phyloP scores from a whole-genome alignment of 2,113 vertebrate genomes.

The Toxotes chatareus region DNA sequence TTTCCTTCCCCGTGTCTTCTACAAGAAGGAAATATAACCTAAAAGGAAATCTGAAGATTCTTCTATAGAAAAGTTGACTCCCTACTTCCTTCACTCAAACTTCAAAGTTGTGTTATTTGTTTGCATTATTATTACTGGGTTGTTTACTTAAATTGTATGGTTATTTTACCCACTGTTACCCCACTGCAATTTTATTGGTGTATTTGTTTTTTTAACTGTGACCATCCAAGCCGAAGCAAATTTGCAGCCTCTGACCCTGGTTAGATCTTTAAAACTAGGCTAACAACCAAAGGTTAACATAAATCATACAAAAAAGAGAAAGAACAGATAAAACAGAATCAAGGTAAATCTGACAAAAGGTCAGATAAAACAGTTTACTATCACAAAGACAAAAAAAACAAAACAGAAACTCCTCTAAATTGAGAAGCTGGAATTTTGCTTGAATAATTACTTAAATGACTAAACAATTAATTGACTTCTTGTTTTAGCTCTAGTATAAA shows the following conservation, averaged over 20 bases:
- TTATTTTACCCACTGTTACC: not conserved
- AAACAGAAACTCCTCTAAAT: not conserved
- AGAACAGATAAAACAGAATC: too few species aligned
- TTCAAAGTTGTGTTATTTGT: not conserved
- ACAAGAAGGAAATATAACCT: not conserved
- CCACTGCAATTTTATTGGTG: too few species aligned
- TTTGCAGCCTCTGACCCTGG: not conserved
- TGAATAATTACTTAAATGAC: not conserved
- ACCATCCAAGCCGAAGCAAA: not conserved
- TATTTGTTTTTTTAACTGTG: too few species aligned
- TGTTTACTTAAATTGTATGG: not conserved
- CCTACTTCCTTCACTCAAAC: not conserved
- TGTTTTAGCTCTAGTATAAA: not conserved
- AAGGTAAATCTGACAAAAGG: too few species aligned
- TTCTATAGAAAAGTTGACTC: not conserved
- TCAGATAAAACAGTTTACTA: too few species aligned
- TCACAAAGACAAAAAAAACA: too few species aligned
- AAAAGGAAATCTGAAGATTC: not conserved
- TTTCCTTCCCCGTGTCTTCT: not conserved
- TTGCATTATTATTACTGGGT: not conserved
- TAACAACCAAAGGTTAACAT: too few species aligned
- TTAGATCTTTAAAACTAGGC: not conserved
- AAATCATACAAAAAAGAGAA: too few species aligned
- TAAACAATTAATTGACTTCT: not conserved
- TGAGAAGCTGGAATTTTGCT: not conserved